Evolutionary conservation across 2,113 vertebrate species (phyloP).

Genomic region (Xyliphius kryptos): DNA sequence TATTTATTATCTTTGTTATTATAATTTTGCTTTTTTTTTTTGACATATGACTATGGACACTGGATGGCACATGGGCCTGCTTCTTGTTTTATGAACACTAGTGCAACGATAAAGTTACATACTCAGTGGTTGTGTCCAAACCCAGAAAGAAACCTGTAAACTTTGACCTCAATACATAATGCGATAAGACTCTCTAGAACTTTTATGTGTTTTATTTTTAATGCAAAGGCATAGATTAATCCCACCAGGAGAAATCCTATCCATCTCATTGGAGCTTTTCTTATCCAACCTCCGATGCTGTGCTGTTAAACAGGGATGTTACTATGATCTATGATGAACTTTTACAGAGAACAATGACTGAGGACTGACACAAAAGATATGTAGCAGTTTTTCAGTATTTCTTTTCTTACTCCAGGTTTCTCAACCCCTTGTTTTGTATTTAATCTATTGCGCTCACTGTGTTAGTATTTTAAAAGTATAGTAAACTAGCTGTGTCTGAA

Average conservation of each 20-base stretch:
- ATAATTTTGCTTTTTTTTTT: constrained; percentile 15
- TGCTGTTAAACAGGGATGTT: constrained; percentile 41
- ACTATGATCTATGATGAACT: constrained; percentile 55
- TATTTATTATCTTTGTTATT: constrained; percentile 2
- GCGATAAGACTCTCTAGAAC: constrained; percentile 55
- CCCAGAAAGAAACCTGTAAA: constrained; percentile 54
- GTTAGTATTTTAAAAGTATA: constrained; percentile 66
- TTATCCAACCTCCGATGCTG: constrained; percentile 48
- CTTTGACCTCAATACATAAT: constrained; percentile 57
- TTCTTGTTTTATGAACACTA: constrained; percentile 8
- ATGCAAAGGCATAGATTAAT: constrained; percentile 53
- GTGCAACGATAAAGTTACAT: constrained; percentile 22
- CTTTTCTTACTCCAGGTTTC: constrained; percentile 58
- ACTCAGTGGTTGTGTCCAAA: constrained; percentile 30
- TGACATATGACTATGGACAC: constrained; percentile 24
- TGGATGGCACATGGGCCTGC: constrained; percentile 24
- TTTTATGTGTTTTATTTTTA: constrained; percentile 56
- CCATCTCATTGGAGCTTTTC: constrained; percentile 49
- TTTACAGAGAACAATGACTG: constrained; percentile 54
- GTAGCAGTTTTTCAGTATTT: constrained; percentile 67
- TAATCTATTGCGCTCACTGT: constrained; percentile 65
- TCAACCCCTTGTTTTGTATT: constrained; percentile 53
- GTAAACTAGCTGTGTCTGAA: constrained; percentile 69
- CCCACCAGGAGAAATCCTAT: constrained; percentile 48
- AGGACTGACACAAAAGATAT: constrained; percentile 56